Percentiles rank a stretch among this genome's conserved stretches.
Conservation (phyloP, 2,888 invertebrate species). For the Coleophora deauratella region DNA sequence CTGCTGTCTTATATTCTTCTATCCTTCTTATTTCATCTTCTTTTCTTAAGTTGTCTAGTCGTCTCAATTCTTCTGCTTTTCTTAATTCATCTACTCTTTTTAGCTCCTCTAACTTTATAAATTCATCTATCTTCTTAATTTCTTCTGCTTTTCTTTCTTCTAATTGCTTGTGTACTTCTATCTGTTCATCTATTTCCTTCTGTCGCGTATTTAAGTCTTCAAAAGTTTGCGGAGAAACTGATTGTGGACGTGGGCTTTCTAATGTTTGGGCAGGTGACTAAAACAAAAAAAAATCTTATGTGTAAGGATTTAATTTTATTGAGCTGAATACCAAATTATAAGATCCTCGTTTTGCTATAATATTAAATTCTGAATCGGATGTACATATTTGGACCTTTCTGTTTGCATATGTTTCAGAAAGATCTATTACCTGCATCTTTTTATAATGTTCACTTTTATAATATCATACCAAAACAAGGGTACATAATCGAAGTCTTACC, state of each 20-base stretch:
- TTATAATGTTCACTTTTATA: too few relatives aligned
- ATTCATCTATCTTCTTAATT: conserved; percentile 6
- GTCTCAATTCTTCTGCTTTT: conserved; percentile 3
- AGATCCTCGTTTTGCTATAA: too few relatives aligned
- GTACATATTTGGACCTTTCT: too few relatives aligned
- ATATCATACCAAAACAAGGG: not conserved
- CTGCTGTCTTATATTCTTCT: conserved; percentile 4
- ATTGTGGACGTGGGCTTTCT: conserved; percentile 20
- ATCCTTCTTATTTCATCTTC: conserved; percentile 4
- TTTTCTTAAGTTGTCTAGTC: conserved; percentile 1
- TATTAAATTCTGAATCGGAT: too few relatives aligned
- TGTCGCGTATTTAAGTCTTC: conserved; percentile 2
- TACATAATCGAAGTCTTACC: conserved; percentile 6
- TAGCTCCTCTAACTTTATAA: conserved; percentile 5
- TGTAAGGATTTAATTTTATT: too few relatives aligned
- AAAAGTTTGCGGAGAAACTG: too few relatives aligned
- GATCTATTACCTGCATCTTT: too few relatives aligned
- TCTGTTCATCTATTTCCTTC: conserved; percentile 3
- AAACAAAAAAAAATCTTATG: too few relatives aligned
- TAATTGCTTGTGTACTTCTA: not conserved
- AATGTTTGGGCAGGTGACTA: conserved; percentile 44
- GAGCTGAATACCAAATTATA: too few relatives aligned
- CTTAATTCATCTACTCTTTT: conserved; percentile 8
- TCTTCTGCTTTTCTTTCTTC: conserved; percentile 9
- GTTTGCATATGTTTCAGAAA: too few relatives aligned